A percentile compares a stretch with the other conserved stretches of the same genome.
Conservation (phyloP, 2,888 invertebrate genomes). For the Phalangium opilio region DNA sequence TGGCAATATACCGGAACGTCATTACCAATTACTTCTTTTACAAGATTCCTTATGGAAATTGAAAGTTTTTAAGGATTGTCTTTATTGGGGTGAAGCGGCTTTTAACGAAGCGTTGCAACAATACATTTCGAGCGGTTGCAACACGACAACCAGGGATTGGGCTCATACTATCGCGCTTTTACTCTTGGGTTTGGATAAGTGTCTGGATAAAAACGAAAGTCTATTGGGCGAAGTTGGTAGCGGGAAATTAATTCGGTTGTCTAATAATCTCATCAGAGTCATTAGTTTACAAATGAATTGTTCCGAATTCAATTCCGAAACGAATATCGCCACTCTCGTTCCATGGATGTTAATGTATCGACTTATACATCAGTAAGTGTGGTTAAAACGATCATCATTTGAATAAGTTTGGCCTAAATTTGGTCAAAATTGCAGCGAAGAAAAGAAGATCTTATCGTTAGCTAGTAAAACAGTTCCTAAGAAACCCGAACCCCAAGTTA, state of each 20-base stretch:
- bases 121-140: slow-evolving; percentile 25
- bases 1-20: slow-evolving; percentile 31
- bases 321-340: slow-evolving; percentile 50
- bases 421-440: too few species aligned
- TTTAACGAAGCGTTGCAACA: slow-evolving; percentile 55
- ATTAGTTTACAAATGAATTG: slow-evolving; percentile 61
- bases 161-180: slow-evolving; percentile 35
- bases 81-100: slow-evolving; percentile 53
- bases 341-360: slow-evolving; percentile 75
- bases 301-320: slow-evolving; percentile 44
- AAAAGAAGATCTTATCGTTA: too few species aligned
- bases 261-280: slow-evolving; percentile 57
- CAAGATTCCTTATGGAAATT: slow-evolving; percentile 50
- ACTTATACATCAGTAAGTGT: slow-evolving; percentile 42
- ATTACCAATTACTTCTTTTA: slow-evolving; percentile 40
- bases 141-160: slow-evolving; percentile 34
- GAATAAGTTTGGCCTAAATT: too few species aligned
- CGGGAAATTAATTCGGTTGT: slow-evolving; percentile 46
- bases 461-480: too few species aligned
- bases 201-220: slow-evolving; percentile 7
- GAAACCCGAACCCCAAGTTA: too few species aligned
- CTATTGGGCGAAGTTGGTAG: slow-evolving; percentile 32
- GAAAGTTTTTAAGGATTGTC: slow-evolving; percentile 34
- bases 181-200: slow-evolving; percentile 26
- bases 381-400: too few species aligned